Evolutionary conservation across 2,797 vertebrate species (phyloP).

Genomic region (Rhadinocentrus ornatus): DNA sequence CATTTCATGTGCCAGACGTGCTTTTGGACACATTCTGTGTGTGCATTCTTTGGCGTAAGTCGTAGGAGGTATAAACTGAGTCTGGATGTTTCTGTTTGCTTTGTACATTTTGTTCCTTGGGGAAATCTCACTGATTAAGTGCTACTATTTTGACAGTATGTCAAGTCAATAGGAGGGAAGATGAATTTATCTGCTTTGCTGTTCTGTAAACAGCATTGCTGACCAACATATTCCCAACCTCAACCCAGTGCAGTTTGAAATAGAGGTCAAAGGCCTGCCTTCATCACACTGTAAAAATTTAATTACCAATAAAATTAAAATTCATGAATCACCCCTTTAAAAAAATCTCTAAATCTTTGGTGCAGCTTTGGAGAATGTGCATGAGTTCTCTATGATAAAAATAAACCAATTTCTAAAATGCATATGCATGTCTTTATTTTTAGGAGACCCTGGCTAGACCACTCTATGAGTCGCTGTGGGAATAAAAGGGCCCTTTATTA

Average conservation of each 20-base stretch:
- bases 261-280: slow-evolving; percentile 36
- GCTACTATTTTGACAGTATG: slow-evolving; percentile 77
- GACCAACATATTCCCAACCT: slow-evolving; percentile 75
- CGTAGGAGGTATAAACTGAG: slow-evolving; percentile 62
- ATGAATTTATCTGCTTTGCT: slow-evolving; percentile 73
- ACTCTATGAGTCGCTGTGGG: slow-evolving; percentile 58
- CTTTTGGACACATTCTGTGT: slow-evolving; percentile 48
- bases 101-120: slow-evolving; percentile 76
- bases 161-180: slow-evolving; percentile 70
- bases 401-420: slow-evolving; percentile 66
- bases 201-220: slow-evolving; percentile 73
- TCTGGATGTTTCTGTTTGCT: slow-evolving; percentile 72
- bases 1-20: slow-evolving; percentile 55
- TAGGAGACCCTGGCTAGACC: slow-evolving; percentile 66
- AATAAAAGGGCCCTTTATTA: slow-evolving; percentile 76
- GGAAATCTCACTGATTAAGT: slow-evolving; percentile 77
- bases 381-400: slow-evolving; percentile 54
- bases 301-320: slow-evolving; percentile 61
- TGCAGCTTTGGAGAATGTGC: slow-evolving; percentile 35
- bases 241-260: slow-evolving; percentile 57
- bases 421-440: slow-evolving; percentile 76
- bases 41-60: slow-evolving; percentile 57
- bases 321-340: slow-evolving; percentile 23
- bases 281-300: slow-evolving; percentile 62
- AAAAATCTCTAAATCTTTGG: slow-evolving; percentile 29